These are phyloP conservation scores for Anaspis maculata DNA, from an alignment of 2,888 invertebrate species.

Conservation along the genomic window DNA sequence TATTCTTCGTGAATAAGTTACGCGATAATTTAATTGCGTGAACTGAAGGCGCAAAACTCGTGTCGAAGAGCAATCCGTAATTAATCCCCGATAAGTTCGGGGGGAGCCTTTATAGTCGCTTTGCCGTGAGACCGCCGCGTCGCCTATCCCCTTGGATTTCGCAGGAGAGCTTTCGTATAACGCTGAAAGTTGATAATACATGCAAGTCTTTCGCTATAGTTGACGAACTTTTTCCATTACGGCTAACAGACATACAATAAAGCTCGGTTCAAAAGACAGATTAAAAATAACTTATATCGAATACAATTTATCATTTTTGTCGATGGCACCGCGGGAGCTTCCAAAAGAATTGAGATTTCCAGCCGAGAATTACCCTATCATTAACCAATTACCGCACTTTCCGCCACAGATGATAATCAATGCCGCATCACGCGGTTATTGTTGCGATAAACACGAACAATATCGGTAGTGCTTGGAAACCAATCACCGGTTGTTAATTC, in stretches of 20 bases:
- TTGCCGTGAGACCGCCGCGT: conserved; percentile 12
- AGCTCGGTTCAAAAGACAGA: conserved; percentile 28
- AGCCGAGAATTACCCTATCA: conserved; percentile 1
- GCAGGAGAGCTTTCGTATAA: conserved; percentile 24
- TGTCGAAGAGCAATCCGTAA: conserved; percentile 1
- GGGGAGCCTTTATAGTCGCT: background rate
- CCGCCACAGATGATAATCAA: too few species aligned
- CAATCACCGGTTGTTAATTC: too few species aligned
- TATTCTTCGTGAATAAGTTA: background rate
- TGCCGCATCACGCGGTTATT: too few species aligned
- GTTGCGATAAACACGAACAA: too few species aligned
- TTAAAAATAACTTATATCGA: conserved; percentile 29
- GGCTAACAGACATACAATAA: conserved; percentile 34
- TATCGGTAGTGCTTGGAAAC: too few species aligned
- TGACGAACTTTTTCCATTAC: conserved; percentile 37
- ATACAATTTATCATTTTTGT: conserved; percentile 28
- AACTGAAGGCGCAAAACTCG: conserved; percentile 8
- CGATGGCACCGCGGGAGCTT: conserved; percentile 18
- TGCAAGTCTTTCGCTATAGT: conserved; percentile 33
- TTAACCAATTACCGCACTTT: too few species aligned
- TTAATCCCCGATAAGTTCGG: conserved; percentile 2
- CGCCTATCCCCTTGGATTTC: conserved; percentile 20
- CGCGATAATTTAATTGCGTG: conserved; percentile 3
- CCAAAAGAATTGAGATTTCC: conserved; percentile 7
- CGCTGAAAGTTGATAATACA: conserved; percentile 31